These are phyloP conservation scores for Loriculus beryllinus DNA, from an alignment of 2,797 vertebrate species.

Conservation along the genomic window DNA sequence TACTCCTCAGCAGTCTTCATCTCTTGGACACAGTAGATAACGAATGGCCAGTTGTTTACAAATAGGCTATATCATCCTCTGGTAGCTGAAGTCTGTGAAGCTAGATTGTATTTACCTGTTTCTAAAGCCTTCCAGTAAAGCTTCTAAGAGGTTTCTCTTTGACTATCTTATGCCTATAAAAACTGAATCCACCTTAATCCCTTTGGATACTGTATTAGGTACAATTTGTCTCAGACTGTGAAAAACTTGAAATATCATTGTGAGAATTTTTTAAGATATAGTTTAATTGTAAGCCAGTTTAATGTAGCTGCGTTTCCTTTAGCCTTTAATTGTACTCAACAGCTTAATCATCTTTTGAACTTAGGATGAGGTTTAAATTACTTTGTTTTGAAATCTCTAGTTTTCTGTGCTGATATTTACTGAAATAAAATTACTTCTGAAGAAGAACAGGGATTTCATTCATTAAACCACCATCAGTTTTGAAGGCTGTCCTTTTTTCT, in stretches of 20 bases:
- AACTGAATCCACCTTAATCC: constrained; percentile 3
- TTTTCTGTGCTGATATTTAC: neutral
- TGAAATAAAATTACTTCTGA: neutral
- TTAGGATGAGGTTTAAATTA: neutral
- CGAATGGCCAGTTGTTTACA: constrained; percentile 44
- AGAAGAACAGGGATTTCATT: neutral
- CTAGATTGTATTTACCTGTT: neutral
- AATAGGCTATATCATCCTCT: neutral
- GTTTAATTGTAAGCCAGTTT: neutral
- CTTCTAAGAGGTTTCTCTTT: neutral
- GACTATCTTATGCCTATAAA: neutral
- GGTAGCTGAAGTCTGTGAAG: neutral
- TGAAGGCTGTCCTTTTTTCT: neutral
- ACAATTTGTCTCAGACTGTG: neutral
- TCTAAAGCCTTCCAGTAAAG: neutral
- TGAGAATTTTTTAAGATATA: neutral
- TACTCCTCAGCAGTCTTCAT: neutral
- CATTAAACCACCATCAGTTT: neutral
- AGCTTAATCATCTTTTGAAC: neutral
- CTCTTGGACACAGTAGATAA: neutral
- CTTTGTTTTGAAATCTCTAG: neutral
- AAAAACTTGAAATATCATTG: neutral
- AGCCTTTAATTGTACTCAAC: neutral
- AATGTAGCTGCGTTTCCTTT: neutral
- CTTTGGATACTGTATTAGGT: neutral